Evolutionary conservation across 2,888 invertebrate genomes (phyloP).

Genomic region (Cantharis lateralis): DNA sequence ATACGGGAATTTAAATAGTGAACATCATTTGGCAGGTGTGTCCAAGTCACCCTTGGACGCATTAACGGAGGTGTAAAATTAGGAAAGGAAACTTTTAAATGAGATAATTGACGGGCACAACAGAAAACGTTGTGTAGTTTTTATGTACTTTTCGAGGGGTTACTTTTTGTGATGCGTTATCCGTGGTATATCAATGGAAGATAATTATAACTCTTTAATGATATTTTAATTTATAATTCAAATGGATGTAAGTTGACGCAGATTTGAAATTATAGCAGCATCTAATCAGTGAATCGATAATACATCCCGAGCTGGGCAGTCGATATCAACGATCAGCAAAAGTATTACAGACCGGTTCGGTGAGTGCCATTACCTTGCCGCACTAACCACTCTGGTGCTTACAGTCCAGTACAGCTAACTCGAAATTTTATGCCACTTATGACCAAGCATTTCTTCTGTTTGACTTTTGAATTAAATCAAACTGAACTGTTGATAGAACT

Average conservation of each 20-base stretch:
- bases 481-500: slow-evolving; percentile 14
- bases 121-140: not conserved
- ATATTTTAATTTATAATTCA: not conserved
- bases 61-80: not conserved
- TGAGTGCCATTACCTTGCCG: slow-evolving; percentile 40
- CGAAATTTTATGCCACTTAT: slow-evolving; percentile 40
- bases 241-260: slow-evolving; percentile 43
- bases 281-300: slow-evolving; percentile 56
- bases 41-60: not conserved
- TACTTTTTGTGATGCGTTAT: not conserved
- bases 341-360: slow-evolving; percentile 47
- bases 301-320: slow-evolving; percentile 49
- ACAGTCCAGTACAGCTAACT: slow-evolving; percentile 41
- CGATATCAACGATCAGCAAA: slow-evolving; percentile 49
- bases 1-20: not conserved
- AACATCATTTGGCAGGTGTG: not conserved
- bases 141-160: not conserved
- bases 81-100: not conserved
- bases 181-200: not conserved
- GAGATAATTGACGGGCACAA: not conserved
- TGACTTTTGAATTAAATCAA: slow-evolving; percentile 24
- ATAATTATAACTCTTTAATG: not conserved
- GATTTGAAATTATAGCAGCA: slow-evolving; percentile 49
- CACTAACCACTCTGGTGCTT: slow-evolving; percentile 31
- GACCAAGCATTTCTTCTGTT: slow-evolving; percentile 21